These are phyloP conservation scores for Hyalella azteca DNA, from an alignment of 2,888 invertebrate species.

Conservation along the genomic window DNA sequence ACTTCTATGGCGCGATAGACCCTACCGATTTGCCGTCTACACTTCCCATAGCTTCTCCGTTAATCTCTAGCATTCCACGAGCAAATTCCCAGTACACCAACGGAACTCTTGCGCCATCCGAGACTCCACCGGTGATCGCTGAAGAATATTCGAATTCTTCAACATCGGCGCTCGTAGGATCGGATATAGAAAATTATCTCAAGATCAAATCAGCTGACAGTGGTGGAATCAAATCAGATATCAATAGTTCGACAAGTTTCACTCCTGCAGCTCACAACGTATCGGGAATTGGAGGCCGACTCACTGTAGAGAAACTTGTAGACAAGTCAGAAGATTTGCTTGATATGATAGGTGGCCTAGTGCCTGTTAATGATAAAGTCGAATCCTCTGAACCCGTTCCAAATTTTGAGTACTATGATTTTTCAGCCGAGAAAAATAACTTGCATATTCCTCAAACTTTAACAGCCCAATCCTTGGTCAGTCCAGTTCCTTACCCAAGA, in stretches of 20 bases:
- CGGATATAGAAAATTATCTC: no score
- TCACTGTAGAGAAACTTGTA: background rate
- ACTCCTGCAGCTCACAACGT: no score
- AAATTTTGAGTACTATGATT: slow-evolving; percentile 33
- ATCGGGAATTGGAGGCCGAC: no score
- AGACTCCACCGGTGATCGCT: no score
- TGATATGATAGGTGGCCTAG: background rate
- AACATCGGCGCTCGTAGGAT: no score
- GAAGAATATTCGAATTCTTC: no score
- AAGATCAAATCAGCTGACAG: no score
- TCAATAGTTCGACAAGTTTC: no score
- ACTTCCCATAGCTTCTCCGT: background rate
- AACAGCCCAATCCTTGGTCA: slow-evolving; percentile 1
- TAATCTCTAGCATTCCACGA: background rate
- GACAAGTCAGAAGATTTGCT: background rate
- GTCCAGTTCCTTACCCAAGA: slow-evolving; percentile 19
- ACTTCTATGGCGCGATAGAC: background rate
- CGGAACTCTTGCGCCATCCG: no score
- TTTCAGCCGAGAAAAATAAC: slow-evolving; percentile 3
- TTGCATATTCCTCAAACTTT: background rate
- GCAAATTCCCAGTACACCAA: no score
- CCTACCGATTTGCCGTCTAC: background rate
- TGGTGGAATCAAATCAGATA: no score
- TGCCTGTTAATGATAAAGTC: background rate
- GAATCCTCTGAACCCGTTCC: background rate